Evolutionary conservation across 2,797 vertebrate genomes (phyloP).

Genomic region (Halcyon leucocephala): DNA sequence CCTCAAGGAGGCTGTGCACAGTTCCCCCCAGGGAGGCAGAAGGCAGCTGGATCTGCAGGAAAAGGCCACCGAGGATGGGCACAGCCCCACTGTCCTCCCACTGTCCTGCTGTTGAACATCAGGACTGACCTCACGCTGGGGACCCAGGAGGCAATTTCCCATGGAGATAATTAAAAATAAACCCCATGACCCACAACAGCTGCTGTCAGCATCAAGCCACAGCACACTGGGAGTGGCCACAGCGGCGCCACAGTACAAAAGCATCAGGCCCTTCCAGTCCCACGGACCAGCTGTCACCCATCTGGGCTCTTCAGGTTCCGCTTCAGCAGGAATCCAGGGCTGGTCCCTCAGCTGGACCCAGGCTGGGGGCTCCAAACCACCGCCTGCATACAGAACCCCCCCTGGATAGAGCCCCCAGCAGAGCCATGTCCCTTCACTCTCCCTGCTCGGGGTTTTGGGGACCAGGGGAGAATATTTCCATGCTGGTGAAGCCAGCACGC

Average conservation of each 20-base stretch:
- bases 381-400: fast-evolving
- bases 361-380: background rate
- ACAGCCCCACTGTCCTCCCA: background rate
- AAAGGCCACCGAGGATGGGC: background rate
- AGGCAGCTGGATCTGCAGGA: background rate
- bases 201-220: background rate
- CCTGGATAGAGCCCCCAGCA: background rate
- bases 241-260: background rate
- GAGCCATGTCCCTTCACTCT: fast-evolving
- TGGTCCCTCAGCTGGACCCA: background rate
- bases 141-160: background rate
- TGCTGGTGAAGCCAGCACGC: background rate
- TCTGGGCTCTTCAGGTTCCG: fast-evolving
- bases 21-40: background rate
- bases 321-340: background rate
- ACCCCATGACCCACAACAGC: background rate
- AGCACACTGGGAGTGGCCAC: fast-evolving
- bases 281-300: background rate
- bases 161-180: background rate
- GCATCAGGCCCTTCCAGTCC: background rate
- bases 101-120: background rate
- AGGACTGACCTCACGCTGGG: background rate
- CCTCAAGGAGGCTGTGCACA: background rate
- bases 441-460: background rate
- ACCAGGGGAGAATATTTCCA: background rate